Evolutionary conservation across 2,888 invertebrate genomes (phyloP).

Genomic region (Drosophila neotestacea): DNA sequence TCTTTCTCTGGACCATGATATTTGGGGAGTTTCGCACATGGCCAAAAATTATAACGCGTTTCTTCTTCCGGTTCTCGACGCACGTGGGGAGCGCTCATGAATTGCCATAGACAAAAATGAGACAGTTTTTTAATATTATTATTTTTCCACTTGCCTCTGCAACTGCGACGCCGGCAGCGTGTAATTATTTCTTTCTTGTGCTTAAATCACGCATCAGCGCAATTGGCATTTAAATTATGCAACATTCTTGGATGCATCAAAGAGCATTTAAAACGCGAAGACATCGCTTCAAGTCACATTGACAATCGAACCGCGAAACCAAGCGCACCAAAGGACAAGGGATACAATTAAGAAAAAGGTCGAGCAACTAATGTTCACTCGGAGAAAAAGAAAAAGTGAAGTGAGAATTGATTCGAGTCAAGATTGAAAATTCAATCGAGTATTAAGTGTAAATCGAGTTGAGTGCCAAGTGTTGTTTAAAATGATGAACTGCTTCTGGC

Average conservation of each 20-base stretch:
- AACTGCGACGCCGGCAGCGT: conserved; percentile 11
- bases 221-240: conserved; percentile 71
- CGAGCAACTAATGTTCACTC: conserved; percentile 25
- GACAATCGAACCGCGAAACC: conserved; percentile 22
- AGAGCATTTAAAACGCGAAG: conserved; percentile 57
- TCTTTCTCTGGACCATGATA: conserved; percentile 38
- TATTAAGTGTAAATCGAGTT: neutral
- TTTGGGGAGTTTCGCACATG: conserved; percentile 9
- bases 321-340: conserved; percentile 32
- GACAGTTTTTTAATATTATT: conserved; percentile 17
- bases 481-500: conserved; percentile 61
- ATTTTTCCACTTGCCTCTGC: neutral
- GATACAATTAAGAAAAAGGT: neutral
- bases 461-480: neutral
- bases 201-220: conserved; percentile 64
- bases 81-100: conserved; percentile 43
- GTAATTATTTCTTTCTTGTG: conserved; percentile 17
- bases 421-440: conserved; percentile 1
- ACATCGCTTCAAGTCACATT: conserved; percentile 40
- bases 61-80: conserved; percentile 46
- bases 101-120: conserved; percentile 38
- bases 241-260: conserved; percentile 52
- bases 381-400: neutral
- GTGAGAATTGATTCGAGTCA: neutral
- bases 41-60: neutral